Evolutionary conservation across 64 coral and sea anemone species (phyloP), one percentile per base, ranked within the genome.

Genomic region (Stichodactyla helianthus): DNA sequence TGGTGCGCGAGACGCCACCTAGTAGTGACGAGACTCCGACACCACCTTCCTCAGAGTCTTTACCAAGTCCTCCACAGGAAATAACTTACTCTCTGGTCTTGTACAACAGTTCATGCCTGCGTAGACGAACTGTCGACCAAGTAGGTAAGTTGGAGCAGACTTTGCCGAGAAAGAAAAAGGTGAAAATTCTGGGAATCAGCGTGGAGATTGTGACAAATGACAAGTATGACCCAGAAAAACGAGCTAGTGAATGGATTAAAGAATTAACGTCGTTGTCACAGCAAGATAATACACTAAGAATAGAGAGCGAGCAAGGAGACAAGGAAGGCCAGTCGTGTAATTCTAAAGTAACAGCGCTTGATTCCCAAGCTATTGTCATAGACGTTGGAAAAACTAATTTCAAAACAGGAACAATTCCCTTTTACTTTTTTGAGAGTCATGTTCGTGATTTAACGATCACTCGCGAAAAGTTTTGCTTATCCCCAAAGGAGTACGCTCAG

Each of bases 81-180:
- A 23, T 84, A 10, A 13, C 10, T 17, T 84, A 58, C 27, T 23
- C 59, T 28, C 22, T 84, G 18, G 31, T 35, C 16, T 23, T 84
- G 6, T 84, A 60, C 51, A 54, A 84, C 54, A 84, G 55, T 63
- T 59, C 53, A 10, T 59, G 52, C 19, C 52, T 84, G 59, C 83
- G 83, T 18, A 51, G 83, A 60, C 83, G 83, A 35, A 84, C 83
- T 58, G 53, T 84, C 18, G 55, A 84, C 31, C 55, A 55, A 8
- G 27, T 60, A 16, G 83, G 83, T 2, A 84, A 84, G 20, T 13
- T 84, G 0, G 83, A 25, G 1, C 54, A 63, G 17, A 50, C 59
- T 25, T 63, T 84, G 59, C 83, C 83, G 22, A 57, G 83, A 10
- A 84, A 84, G 51, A 84, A 63, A 59, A 84, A 57, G n/a, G 83